Conservation (phyloP, 2,797 vertebrate species). For the Siniperca scherzeri region DNA sequence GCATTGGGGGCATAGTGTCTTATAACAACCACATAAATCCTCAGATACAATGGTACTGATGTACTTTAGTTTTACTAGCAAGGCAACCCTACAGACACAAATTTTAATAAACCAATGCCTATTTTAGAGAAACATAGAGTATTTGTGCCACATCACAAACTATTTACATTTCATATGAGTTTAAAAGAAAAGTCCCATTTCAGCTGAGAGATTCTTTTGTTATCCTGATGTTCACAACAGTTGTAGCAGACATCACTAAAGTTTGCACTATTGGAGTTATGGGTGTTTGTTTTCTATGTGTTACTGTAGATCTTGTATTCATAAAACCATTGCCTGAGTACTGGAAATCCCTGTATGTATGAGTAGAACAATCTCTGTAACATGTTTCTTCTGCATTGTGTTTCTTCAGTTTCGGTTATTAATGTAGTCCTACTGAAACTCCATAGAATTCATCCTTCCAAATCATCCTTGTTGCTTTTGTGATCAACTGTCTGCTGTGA, state of each 20-base stretch:
- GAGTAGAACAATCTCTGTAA: not conserved
- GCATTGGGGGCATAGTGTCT: conserved; percentile 79
- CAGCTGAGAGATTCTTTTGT: conserved; percentile 15
- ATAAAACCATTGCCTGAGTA: conserved; percentile 18
- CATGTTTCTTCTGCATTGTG: conserved; percentile 18
- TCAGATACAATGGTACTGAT: conserved; percentile 56
- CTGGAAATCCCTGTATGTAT: conserved; percentile 30
- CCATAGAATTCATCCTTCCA: conserved; percentile 26
- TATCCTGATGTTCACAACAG: conserved; percentile 7
- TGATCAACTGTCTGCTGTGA: conserved; percentile 26
- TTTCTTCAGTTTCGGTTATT: conserved; percentile 16
- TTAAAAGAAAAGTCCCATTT: conserved; percentile 26
- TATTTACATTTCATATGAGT: conserved; percentile 45
- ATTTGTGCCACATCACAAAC: conserved; percentile 41
- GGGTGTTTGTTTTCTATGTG: conserved; percentile 35
- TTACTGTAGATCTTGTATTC: conserved; percentile 44
- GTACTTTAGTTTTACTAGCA: conserved; percentile 2
- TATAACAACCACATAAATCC: conserved; percentile 76
- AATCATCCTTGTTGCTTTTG: conserved; percentile 29
- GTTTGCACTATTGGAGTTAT: conserved; percentile 43
- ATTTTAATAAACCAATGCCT: conserved; percentile 15
- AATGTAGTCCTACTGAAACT: conserved; percentile 37
- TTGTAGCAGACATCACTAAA: conserved; percentile 21
- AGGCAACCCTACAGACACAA: conserved; percentile 10
- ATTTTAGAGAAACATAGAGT: not conserved